Conservation (phyloP, 1,140 invertebrate genomes). For the Saccostrea glomerata region DNA sequence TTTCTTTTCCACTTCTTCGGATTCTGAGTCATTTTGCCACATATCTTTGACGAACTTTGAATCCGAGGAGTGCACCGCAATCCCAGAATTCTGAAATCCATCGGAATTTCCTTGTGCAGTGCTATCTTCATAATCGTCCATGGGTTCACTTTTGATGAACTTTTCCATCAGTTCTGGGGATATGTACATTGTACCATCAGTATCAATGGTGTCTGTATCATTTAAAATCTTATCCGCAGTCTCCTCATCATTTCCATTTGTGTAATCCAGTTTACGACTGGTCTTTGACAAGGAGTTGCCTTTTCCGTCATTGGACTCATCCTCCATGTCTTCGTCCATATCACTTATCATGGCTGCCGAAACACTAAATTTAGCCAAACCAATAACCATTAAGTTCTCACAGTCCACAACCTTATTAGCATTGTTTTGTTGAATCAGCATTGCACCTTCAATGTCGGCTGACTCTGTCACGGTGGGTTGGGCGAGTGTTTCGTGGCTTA, state of each 20-base stretch:
- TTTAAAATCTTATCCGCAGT: background rate
- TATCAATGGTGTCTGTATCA: slow-evolving; percentile 46
- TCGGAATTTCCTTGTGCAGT: background rate
- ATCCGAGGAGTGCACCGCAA: background rate
- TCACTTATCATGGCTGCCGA: slow-evolving; percentile 44
- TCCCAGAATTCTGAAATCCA: slow-evolving; percentile 2
- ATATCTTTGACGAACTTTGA: slow-evolving; percentile 29
- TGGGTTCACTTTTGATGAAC: slow-evolving; percentile 8
- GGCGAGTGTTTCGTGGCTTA: slow-evolving; percentile 54
- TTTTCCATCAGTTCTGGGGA: slow-evolving; percentile 35
- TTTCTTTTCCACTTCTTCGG: background rate
- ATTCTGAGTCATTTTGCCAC: background rate
- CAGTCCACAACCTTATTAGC: background rate
- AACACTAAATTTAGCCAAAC: slow-evolving; percentile 65
- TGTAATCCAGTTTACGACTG: background rate
- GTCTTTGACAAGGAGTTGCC: background rate
- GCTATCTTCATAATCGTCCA: slow-evolving; percentile 2
- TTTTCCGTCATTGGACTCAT: slow-evolving; percentile 2
- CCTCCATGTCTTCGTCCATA: background rate
- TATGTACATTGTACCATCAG: slow-evolving; percentile 54
- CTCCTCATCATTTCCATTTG: slow-evolving; percentile 17
- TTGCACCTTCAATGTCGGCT: slow-evolving; percentile 51
- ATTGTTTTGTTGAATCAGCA: slow-evolving; percentile 50
- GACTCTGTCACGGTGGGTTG: slow-evolving; percentile 15
- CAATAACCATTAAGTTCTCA: slow-evolving; percentile 46